Conservation (phyloP, 1,140 invertebrate species). For the Lasioglossum baleicum region DNA sequence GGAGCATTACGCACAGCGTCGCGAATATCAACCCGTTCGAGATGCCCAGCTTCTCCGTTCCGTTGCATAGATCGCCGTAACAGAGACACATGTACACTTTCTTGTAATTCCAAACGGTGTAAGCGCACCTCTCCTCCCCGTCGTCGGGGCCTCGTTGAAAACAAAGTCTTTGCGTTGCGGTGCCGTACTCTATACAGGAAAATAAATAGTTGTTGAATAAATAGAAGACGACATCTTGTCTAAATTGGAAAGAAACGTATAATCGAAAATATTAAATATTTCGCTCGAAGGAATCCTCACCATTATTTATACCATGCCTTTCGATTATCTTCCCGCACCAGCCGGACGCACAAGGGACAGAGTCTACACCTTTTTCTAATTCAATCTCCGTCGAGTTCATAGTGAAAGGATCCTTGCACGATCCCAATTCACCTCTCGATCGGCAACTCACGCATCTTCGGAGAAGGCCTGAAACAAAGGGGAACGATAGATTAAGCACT, state of each 20-base stretch:
- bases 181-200: constrained; percentile 87
- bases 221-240: not conserved
- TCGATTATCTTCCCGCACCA: constrained; percentile 96
- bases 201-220: not conserved
- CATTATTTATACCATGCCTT: constrained; percentile 83
- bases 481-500: constrained; percentile 7
- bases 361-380: constrained; percentile 85
- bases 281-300: constrained; percentile 59
- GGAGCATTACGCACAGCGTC: not conserved
- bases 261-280: no score
- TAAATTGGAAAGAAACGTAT: no score
- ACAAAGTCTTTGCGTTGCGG: constrained; percentile 92
- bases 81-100: constrained; percentile 96
- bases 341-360: constrained; percentile 91
- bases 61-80: constrained; percentile 93
- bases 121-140: constrained; percentile 92
- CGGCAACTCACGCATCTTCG: constrained; percentile 89
- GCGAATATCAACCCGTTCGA: constrained; percentile 29
- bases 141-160: constrained; percentile 92
- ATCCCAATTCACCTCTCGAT: constrained; percentile 91
- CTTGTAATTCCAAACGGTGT: constrained; percentile 88
- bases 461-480: constrained; percentile 77
- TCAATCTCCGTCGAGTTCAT: constrained; percentile 88
- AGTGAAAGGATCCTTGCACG: constrained; percentile 92
- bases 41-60: constrained; percentile 31